A percentile compares a stretch with the other conserved stretches of the same genome.
phyloP scores from a whole-genome alignment of 2,888 invertebrate genomes.

The Drosophila prostipennis region DNA sequence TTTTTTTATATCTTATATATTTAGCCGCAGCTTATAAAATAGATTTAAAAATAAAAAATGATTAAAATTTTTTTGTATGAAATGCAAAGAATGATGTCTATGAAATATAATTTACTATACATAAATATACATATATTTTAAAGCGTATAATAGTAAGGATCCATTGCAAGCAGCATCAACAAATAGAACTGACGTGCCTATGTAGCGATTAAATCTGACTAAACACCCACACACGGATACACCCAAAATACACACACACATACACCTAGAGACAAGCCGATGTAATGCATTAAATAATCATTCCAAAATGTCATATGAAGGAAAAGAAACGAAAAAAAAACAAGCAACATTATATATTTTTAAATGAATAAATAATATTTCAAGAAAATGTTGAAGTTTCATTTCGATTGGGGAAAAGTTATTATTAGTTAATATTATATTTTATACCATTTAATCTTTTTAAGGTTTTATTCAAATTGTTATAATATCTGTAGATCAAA shows the following conservation, averaged over 20 bases:
- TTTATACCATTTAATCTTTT: too few relatives aligned
- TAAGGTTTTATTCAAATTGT: too few relatives aligned
- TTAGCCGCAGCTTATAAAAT: slow-evolving; percentile 28
- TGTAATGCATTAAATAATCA: slow-evolving; percentile 74
- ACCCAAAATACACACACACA: slow-evolving; percentile 34
- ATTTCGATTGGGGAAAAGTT: not conserved
- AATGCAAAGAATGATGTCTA: slow-evolving; percentile 55
- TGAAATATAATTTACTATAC: slow-evolving; percentile 24
- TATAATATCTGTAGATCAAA: not conserved
- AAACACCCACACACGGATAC: slow-evolving; percentile 41
- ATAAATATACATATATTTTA: slow-evolving; percentile 20
- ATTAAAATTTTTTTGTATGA: slow-evolving; percentile 55
- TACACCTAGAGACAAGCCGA: slow-evolving; percentile 46
- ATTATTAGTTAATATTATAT: too few relatives aligned
- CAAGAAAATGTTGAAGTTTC: not conserved
- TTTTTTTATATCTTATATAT: slow-evolving; percentile 22
- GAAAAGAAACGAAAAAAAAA: slow-evolving; percentile 20
- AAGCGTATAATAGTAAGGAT: slow-evolving; percentile 41
- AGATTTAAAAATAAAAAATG: slow-evolving; percentile 3
- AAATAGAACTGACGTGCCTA: slow-evolving; percentile 80
- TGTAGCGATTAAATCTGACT: slow-evolving; percentile 73
- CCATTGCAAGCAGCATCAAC: slow-evolving; percentile 57
- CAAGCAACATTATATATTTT: slow-evolving; percentile 31
- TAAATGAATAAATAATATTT: slow-evolving; percentile 38
- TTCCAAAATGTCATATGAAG: slow-evolving; percentile 72